Evolutionary conservation across 1,140 invertebrate species (phyloP).

Genomic region (Pseudomyrmex concolor): DNA sequence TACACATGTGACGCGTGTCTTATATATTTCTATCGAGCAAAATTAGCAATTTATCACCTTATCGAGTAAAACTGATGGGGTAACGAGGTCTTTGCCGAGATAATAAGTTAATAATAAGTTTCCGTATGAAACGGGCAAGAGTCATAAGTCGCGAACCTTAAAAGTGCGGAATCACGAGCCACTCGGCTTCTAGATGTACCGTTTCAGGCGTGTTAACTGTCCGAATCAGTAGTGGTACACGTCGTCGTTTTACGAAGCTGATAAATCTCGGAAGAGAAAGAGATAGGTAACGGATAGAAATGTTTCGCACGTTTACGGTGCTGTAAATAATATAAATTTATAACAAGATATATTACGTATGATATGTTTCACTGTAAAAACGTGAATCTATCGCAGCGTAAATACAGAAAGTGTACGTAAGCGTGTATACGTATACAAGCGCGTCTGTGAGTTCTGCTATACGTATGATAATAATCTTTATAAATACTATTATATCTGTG

Average conservation of each 20-base stretch:
- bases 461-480: conserved; percentile 18
- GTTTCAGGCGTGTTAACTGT: conserved; percentile 26
- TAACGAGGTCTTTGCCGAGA: conserved; percentile 42
- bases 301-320: conserved; percentile 35
- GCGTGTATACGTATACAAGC: not conserved
- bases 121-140: conserved; percentile 48
- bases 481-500: conserved; percentile 40
- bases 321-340: conserved; percentile 61
- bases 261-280: conserved; percentile 53
- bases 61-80: too few relatives aligned
- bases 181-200: conserved; percentile 19
- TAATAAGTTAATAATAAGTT: conserved; percentile 27
- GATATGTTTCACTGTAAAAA: conserved; percentile 1
- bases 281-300: conserved; percentile 41
- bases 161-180: conserved; percentile 41
- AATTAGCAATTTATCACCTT: not conserved
- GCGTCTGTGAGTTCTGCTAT: not conserved
- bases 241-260: conserved; percentile 52
- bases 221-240: conserved; percentile 35
- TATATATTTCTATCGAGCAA: too few relatives aligned
- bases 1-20: not conserved
- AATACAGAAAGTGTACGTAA: not conserved
- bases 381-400: not conserved
- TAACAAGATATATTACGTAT: conserved; percentile 11
- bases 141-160: conserved; percentile 20